Evolutionary conservation across 1,140 invertebrate genomes (phyloP).

Genomic region (Branchinecta lynchi): DNA sequence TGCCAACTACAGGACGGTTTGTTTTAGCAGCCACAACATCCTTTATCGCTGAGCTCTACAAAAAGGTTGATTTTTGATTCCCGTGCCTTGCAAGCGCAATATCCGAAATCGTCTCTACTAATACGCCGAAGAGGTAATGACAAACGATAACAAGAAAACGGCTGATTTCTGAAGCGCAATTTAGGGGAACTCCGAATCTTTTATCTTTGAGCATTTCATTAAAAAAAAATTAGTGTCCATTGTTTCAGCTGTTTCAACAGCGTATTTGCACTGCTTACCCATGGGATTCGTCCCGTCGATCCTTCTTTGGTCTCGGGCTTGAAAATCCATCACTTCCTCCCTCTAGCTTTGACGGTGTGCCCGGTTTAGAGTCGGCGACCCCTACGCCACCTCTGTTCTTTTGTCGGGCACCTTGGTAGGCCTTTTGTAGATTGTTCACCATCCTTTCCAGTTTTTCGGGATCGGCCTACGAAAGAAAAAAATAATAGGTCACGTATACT

Average conservation of each 20-base stretch:
- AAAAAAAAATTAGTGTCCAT: background rate
- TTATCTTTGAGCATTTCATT: background rate
- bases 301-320: background rate
- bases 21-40: background rate
- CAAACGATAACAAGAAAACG: background rate
- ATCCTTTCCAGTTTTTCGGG: conserved; percentile 54
- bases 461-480: conserved; percentile 40
- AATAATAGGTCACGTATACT: background rate
- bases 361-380: conserved; percentile 22
- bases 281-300: background rate
- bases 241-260: background rate
- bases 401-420: conserved; percentile 53
- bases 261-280: background rate
- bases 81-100: background rate
- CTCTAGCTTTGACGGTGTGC: background rate
- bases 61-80: background rate
- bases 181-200: background rate
- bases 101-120: background rate
- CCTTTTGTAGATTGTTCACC: conserved; percentile 53
- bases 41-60: background rate
- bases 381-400: conserved; percentile 32
- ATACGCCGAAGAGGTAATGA: background rate
- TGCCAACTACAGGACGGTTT: background rate
- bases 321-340: background rate
- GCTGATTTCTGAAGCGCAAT: background rate